Percentiles rank a stretch among this genome's conserved stretches.
These are phyloP conservation scores for Axinella damicornis DNA, from an alignment of 37 sponge, comb jelly and placozoan genomes.

Conservation along the genomic window DNA sequence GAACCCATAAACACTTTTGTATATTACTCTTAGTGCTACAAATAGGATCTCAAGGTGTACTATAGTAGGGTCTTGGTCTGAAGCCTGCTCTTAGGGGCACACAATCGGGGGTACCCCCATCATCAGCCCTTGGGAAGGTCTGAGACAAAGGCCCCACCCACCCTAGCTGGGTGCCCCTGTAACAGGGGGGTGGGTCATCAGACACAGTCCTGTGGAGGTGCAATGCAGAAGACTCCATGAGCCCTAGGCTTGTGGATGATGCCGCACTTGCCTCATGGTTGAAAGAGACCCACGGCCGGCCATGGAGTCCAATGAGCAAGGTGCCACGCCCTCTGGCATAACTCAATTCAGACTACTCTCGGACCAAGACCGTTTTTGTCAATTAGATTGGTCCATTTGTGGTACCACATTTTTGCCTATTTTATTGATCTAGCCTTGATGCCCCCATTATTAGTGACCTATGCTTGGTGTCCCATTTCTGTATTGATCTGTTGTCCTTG, in stretches of 20 bases:
- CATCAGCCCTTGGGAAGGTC: constrained; percentile 91
- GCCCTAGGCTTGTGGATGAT: constrained; percentile 24
- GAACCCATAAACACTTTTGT: no score
- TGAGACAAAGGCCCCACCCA: constrained; percentile 79
- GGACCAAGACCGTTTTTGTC: constrained; percentile 58
- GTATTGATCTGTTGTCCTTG: no score
- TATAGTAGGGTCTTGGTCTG: constrained; percentile 27
- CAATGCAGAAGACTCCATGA: constrained; percentile 59
- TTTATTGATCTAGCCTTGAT: no score
- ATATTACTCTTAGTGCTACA: no score
- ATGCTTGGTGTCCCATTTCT: no score
- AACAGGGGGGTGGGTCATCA: constrained; percentile 85
- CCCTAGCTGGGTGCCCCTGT: constrained; percentile 81
- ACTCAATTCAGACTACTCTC: constrained; percentile 97
- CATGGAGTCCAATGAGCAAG: constrained; percentile 77
- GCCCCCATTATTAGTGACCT: background rate
- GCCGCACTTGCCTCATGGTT: constrained; percentile 58
- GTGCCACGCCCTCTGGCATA: constrained; percentile 74
- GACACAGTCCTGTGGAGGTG: constrained; percentile 79
- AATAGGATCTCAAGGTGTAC: no score
- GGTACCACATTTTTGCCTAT: no score
- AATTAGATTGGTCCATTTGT: no score
- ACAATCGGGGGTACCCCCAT: constrained; percentile 38
- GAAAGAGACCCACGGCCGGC: constrained; percentile 80
- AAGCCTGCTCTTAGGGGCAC: constrained; percentile 67